Percentiles rank a stretch among this genome's conserved stretches.
Conservation (phyloP, 2,113 vertebrate genomes). For the Xiphias gladius region DNA sequence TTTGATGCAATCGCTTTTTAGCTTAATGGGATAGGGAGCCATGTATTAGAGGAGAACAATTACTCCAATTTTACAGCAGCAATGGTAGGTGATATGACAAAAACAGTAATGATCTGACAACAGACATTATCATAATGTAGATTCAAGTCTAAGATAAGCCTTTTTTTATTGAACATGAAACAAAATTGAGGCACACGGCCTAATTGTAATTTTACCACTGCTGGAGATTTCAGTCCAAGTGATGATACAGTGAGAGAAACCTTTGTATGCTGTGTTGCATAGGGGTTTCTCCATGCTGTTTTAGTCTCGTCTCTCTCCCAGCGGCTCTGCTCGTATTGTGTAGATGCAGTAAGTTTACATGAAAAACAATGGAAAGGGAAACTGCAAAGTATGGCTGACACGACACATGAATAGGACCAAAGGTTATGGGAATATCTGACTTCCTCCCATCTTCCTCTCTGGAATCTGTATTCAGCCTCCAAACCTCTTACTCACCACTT, state of each 20-base stretch:
- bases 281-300: not conserved
- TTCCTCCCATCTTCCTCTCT: constrained; percentile 37
- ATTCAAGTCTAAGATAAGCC: not conserved
- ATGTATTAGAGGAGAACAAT: not conserved
- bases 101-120: not conserved
- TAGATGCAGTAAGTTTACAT: constrained; percentile 22
- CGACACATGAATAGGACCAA: constrained; percentile 32
- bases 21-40: not conserved
- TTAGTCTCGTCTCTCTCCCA: not conserved
- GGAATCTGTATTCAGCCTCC: not conserved
- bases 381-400: constrained; percentile 23
- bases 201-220: not conserved
- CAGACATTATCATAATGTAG: not conserved
- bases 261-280: not conserved
- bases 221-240: not conserved
- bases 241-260: not conserved
- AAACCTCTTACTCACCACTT: too few species aligned
- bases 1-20: not conserved
- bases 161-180: not conserved
- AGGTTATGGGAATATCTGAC: constrained; percentile 45
- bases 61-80: not conserved
- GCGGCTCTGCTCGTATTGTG: not conserved
- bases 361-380: constrained; percentile 44
- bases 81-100: not conserved
- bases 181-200: not conserved